phyloP scores from a whole-genome alignment of 2,888 invertebrate genomes.

The Lithosia quadra region DNA sequence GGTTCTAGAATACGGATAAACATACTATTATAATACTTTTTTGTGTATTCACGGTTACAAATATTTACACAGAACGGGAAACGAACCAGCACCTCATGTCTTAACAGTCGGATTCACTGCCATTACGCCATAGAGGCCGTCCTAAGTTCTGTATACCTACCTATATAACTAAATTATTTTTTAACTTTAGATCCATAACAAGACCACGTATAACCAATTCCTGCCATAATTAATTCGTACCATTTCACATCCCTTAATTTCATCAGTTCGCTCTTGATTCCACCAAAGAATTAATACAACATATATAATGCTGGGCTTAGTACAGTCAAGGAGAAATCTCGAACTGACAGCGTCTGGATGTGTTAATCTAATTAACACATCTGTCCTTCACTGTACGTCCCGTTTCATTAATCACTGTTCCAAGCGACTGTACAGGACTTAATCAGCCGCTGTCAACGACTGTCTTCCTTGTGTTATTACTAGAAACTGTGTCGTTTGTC shows the following conservation, averaged over 20 bases:
- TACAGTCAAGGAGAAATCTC: slow-evolving; percentile 52
- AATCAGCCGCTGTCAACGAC: slow-evolving; percentile 55
- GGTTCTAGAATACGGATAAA: no score
- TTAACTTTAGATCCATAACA: slow-evolving; percentile 7
- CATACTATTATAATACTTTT: no score
- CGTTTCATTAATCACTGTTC: slow-evolving; percentile 71
- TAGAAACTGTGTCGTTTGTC: slow-evolving; percentile 47
- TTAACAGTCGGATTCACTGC: no score
- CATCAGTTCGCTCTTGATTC: slow-evolving; percentile 43
- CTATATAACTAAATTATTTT: slow-evolving; percentile 11
- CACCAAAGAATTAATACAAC: slow-evolving; percentile 52
- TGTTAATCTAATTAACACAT: slow-evolving; percentile 75
- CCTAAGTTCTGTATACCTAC: no score
- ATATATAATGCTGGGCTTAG: slow-evolving; percentile 46
- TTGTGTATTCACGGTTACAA: no score
- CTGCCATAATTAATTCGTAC: slow-evolving; percentile 19
- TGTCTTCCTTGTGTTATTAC: slow-evolving; percentile 50
- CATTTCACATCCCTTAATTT: slow-evolving; percentile 44
- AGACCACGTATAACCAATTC: slow-evolving; percentile 25
- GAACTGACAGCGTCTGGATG: slow-evolving; percentile 55
- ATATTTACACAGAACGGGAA: no score
- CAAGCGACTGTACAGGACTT: slow-evolving; percentile 48
- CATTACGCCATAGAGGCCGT: no score
- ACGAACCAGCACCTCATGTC: no score
- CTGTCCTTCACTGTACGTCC: slow-evolving; percentile 62